A percentile compares a stretch with the other conserved stretches of the same genome.
Conservation (phyloP, 2,888 invertebrate genomes). For the Isoperla grammatica region DNA sequence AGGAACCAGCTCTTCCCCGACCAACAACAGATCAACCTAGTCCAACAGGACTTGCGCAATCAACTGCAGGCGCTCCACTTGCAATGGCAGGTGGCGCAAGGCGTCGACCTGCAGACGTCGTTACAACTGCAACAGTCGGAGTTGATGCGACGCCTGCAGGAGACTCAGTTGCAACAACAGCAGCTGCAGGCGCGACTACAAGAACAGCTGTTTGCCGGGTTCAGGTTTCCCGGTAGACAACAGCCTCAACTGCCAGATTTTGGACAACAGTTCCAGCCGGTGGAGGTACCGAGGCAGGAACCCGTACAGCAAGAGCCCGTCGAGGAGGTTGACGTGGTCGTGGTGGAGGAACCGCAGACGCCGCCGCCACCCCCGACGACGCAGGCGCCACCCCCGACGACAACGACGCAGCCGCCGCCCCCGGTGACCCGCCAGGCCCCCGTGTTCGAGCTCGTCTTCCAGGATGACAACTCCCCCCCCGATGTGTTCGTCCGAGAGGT, state of each 20-base stretch:
- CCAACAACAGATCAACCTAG: slow-evolving; percentile 37
- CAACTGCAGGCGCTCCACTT: slow-evolving; percentile 40
- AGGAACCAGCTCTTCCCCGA: slow-evolving; percentile 35
- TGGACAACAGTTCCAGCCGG: background rate
- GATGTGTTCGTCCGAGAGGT: slow-evolving; percentile 1
- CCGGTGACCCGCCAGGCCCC: background rate
- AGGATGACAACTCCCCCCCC: background rate
- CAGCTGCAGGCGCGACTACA: slow-evolving; percentile 33
- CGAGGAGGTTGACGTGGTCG: slow-evolving; percentile 19
- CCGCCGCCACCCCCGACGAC: slow-evolving; percentile 5
- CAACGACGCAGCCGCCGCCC: background rate
- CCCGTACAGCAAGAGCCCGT: slow-evolving; percentile 3
- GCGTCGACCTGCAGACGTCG: slow-evolving; percentile 15
- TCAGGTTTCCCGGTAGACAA: background rate
- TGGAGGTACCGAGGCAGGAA: background rate
- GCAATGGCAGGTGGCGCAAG: slow-evolving; percentile 37
- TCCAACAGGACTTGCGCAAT: slow-evolving; percentile 38
- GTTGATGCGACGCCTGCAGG: slow-evolving; percentile 28
- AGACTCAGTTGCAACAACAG: slow-evolving; percentile 33
- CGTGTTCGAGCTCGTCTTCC: background rate
- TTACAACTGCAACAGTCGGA: slow-evolving; percentile 27
- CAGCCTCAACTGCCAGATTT: slow-evolving; percentile 6
- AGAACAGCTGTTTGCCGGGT: slow-evolving; percentile 16
- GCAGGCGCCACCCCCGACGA: background rate
- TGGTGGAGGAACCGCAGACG: slow-evolving; percentile 4